Base-by-base conservation (phyloP, 2,888 invertebrate genomes). In the Anthophora plumipes region DNA sequence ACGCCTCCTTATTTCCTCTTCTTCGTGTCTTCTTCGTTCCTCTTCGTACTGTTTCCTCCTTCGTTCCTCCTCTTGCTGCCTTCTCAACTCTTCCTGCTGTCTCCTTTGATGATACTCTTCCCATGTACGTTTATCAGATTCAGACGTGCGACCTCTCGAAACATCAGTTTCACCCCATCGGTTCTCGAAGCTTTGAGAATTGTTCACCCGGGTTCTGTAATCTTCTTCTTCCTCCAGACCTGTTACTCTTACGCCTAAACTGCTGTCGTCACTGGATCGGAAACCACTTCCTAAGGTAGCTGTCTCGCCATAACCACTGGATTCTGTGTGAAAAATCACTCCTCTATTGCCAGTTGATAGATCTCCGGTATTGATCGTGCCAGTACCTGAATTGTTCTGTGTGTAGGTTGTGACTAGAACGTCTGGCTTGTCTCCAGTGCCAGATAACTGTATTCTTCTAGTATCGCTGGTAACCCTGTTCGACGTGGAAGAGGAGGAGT, bases 351-450 rank as follows among this genome's bases (percentile, higher is more conserved):
- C 73, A 0, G 64, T 22, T 1, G 80, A 60, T 0, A 72, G 57
- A 14, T 70, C 78, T 7, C 69, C 75, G 8, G 67, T 52, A 17
- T 22, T 61, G 22, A 74, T 43, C 0, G 83, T 66, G 3, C 79
- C 63, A 11, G 77, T 82, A 17, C 85, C 88, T 0, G 89, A 85
- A 39, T 75, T 80, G 57, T 89, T 90, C 3, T 88, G 86, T 12
- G 86, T 86, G 57, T 91, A 90, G 5, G 87, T 86, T 0, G 89
- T 86, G 8, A 84, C 82, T 0, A 89, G 72, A 0, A 87, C 80
- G 9, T 80, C 84, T 0, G 89, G 80, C 63, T 83, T 77, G 31
- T 74, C 71, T 6, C 79, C 85, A 0, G 60, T 64, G 6, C 80
- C 61, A 0, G 79, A 77, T 20, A 89, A 76, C 31, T 90, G 87